Percentiles rank a stretch among this genome's conserved stretches.
phyloP scores from a whole-genome alignment of 2,888 invertebrate species.

The Myopa testacea region DNA sequence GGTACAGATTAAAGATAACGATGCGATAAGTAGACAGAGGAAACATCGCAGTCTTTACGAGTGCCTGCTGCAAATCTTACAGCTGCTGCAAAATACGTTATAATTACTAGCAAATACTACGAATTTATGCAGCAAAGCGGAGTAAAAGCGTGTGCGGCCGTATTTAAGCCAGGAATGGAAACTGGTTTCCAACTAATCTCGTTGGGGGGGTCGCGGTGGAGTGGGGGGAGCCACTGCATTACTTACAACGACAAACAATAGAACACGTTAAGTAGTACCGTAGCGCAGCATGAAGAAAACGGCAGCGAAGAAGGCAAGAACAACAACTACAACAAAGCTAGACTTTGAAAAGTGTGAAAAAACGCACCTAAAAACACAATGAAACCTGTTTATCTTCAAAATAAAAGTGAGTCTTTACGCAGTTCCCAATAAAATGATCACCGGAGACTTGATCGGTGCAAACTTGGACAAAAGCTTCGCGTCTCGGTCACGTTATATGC shows the following conservation, averaged over 20 bases:
- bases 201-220: too few relatives aligned
- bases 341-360: conserved; percentile 4
- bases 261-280: too few relatives aligned
- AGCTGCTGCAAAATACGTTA: too few relatives aligned
- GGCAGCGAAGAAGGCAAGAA: not conserved
- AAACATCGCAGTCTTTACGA: too few relatives aligned
- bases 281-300: not conserved
- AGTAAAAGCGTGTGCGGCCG: too few relatives aligned
- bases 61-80: too few relatives aligned
- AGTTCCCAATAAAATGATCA: not conserved
- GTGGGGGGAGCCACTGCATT: not conserved
- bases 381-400: not conserved
- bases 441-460: not conserved
- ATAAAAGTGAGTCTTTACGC: not conserved
- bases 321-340: not conserved
- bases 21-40: too few relatives aligned
- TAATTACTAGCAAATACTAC: too few relatives aligned
- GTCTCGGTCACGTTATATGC: not conserved
- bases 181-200: too few relatives aligned
- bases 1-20: too few relatives aligned
- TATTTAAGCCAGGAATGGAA: too few relatives aligned
- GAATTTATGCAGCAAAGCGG: too few relatives aligned
- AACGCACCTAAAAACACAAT: not conserved
- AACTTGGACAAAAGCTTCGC: not conserved
- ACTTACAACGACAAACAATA: not conserved